A percentile compares a stretch with the other conserved stretches of the same genome.
phyloP scores from a whole-genome alignment of 2,797 vertebrate species.

The Pipistrellus kuhlii region DNA sequence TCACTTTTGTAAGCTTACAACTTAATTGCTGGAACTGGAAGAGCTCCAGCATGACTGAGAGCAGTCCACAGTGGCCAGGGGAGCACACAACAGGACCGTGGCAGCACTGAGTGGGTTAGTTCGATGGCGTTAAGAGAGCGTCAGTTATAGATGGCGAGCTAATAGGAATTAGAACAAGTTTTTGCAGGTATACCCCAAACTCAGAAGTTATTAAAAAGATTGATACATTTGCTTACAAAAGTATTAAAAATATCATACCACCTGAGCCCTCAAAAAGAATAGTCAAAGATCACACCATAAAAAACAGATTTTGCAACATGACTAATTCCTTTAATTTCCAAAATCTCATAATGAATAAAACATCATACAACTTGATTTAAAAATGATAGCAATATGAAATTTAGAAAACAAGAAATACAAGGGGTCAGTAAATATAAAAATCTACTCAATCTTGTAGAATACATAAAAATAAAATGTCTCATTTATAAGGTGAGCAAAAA shows the following conservation, averaged over 20 bases:
- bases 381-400: conserved; percentile 21
- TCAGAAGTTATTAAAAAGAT: conserved; percentile 7
- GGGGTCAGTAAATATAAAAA: conserved; percentile 16
- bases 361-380: neutral
- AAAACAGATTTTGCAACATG: neutral
- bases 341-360: conserved; percentile 32
- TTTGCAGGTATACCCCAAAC: neutral
- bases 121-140: neutral
- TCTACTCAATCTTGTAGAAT: neutral
- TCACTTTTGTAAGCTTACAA: neutral
- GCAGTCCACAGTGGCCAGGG: neutral
- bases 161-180: neutral
- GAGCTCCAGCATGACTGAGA: neutral
- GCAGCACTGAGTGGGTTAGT: neutral
- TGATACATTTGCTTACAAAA: neutral
- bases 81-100: neutral
- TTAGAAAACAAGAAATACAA: conserved; percentile 8
- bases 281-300: neutral
- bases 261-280: neutral
- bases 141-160: neutral
- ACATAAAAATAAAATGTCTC: conserved; percentile 28
- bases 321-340: conserved; percentile 61
- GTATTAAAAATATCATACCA: neutral
- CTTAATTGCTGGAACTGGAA: neutral
- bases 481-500: conserved; percentile 10